Evolutionary conservation across 2,888 invertebrate species (phyloP), one percentile per base, ranked within the genome.

Genomic region (Chydorus sphaericus): DNA sequence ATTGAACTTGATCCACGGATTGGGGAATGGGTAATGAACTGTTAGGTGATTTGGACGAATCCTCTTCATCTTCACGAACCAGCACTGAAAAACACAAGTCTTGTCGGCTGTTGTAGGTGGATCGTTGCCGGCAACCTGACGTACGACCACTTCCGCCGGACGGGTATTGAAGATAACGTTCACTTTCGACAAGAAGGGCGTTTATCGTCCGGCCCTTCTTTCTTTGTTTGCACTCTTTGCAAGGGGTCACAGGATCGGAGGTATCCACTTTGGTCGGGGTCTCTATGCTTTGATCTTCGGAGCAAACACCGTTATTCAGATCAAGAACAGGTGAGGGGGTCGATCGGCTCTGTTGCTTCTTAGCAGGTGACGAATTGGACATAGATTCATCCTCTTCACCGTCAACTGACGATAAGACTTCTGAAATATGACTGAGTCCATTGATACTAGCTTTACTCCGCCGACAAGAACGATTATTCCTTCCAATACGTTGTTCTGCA

Each of bases 1-100:
- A 84, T 66, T 79, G 77, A 62, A 81, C 71, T 63, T 77, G 77
- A 59, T 80, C 77, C 48, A 82, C 75, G 16, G 30, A 8, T 7
- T 51, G 30, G 18, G 20, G 30, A 14, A 23, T 3, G 23, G 44
- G 44, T 28, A 44, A 28, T 4, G 44, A 28, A 39, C 18, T 11
- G 18, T 5, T 3, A 14, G 10, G 6, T 6, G 39, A 7, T 18
- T 18, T 1, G 39, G 39, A 18, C 18, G n/a, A 23, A 20, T 39
- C 38, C 7, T 38, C 7, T 39, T 39, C 16, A 20, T 38, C 18
- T 4, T 39, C 39, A 14, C 8, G 26, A 1, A 44, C 44, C 26
- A 14, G 23, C 4, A 14, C 26, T 33, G 33, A 10, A 10, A 14
- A 33, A 33, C 8, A 14, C 14, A 14, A 33, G 33, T 33, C 14